A percentile compares a stretch with the other conserved stretches of the same genome.
phyloP scores from a whole-genome alignment of 2,113 vertebrate genomes.

The Atlantisia rogersi region DNA sequence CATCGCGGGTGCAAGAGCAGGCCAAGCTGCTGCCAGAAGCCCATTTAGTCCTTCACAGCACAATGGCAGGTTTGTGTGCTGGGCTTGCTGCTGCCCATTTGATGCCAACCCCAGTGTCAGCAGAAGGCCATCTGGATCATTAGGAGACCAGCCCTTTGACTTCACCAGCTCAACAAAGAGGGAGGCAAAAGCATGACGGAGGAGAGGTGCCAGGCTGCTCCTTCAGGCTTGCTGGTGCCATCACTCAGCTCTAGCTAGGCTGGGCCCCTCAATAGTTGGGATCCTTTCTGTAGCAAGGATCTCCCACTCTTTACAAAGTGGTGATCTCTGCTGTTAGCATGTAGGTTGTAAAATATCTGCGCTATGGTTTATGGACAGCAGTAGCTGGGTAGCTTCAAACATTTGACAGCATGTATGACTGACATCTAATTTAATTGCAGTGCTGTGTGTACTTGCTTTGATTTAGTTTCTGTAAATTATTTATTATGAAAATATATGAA shows the following conservation, averaged over 20 bases:
- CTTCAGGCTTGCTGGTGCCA: background rate
- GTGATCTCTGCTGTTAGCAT: background rate
- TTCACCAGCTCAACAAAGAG: rapidly evolving
- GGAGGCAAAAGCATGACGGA: background rate
- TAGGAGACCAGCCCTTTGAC: conserved; percentile 30
- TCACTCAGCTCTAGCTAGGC: background rate
- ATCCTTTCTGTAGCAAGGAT: background rate
- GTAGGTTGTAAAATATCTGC: background rate
- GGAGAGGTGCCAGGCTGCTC: background rate
- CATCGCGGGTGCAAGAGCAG: background rate
- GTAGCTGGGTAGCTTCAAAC: background rate
- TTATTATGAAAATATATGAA: background rate
- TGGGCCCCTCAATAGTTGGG: background rate
- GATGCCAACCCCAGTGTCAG: conserved; percentile 10
- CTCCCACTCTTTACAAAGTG: rapidly evolving
- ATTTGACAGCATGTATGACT: background rate
- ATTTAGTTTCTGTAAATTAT: background rate
- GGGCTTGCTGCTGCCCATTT: background rate
- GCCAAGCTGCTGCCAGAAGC: background rate
- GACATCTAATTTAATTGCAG: background rate
- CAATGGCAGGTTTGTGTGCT: background rate
- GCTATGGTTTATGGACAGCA: background rate
- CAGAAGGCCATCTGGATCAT: conserved; percentile 7
- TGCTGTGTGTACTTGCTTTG: background rate
- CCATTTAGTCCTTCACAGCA: background rate